Evolutionary conservation across 1,140 invertebrate species (phyloP).

Genomic region (Atta cephalotes): DNA sequence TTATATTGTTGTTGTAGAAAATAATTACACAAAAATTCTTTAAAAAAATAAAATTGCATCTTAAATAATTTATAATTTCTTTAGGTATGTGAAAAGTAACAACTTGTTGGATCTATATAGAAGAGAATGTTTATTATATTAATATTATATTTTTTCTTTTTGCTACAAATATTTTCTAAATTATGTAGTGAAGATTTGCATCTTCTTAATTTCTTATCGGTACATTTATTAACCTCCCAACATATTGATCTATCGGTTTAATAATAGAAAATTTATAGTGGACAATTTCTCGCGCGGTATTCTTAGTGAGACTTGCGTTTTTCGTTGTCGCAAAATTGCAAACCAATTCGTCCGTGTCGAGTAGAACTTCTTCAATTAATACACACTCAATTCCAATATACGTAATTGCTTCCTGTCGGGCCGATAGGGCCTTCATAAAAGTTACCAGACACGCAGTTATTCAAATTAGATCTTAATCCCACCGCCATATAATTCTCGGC

Average conservation of each 20-base stretch:
- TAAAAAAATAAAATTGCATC: neutral
- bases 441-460: conserved; percentile 48
- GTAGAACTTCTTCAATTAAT: conserved; percentile 53
- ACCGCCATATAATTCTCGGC: conserved; percentile 9
- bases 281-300: neutral
- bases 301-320: neutral
- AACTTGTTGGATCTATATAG: neutral
- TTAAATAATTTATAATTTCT: neutral
- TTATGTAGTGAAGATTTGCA: neutral
- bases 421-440: conserved; percentile 44
- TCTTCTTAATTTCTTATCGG: neutral
- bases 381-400: conserved; percentile 39
- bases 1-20: too few relatives aligned
- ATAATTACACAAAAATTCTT: neutral
- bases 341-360: conserved; percentile 17
- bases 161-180: neutral
- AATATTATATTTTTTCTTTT: neutral
- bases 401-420: conserved; percentile 45
- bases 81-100: neutral
- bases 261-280: neutral
- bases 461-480: conserved; percentile 57
- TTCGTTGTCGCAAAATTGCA: conserved; percentile 6
- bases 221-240: neutral
- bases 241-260: neutral
- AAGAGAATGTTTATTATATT: neutral